Percentiles rank a stretch among this genome's conserved stretches.
phyloP scores from a whole-genome alignment of 1,140 invertebrate species.

The Hyposmocoma kahamanoa region DNA sequence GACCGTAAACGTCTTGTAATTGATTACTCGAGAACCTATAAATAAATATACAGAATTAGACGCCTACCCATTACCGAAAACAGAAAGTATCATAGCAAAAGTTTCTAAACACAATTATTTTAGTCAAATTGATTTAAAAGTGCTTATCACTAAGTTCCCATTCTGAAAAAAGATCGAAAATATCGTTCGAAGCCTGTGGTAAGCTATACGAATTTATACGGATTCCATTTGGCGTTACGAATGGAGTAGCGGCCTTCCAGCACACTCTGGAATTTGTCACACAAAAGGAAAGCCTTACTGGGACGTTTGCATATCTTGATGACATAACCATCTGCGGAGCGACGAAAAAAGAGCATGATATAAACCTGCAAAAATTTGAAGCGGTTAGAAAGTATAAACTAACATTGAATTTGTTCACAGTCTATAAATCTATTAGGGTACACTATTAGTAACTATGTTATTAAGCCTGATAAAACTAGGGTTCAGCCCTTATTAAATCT shows the following conservation, averaged over 20 bases:
- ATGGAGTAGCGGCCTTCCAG: conserved; percentile 22
- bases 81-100: neutral
- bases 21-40: conserved; percentile 5
- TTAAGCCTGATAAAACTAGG: conserved; percentile 14
- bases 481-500: conserved; percentile 13
- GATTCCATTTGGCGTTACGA: conserved; percentile 20
- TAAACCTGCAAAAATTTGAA: conserved; percentile 17
- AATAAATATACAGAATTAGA: neutral
- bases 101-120: conserved; percentile 2
- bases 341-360: conserved; percentile 14
- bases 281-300: conserved; percentile 3
- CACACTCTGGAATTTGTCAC: conserved; percentile 7
- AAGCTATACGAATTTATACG: conserved; percentile 17
- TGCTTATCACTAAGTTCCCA: neutral
- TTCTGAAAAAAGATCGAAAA: neutral
- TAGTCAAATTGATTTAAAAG: neutral
- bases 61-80: conserved; percentile 3
- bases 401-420: conserved; percentile 4
- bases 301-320: conserved; percentile 14
- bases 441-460: conserved; percentile 2
- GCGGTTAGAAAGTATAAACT: conserved; percentile 9
- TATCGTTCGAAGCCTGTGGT: too few species aligned
- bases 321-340: conserved; percentile 21
- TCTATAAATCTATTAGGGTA: conserved; percentile 7
- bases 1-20: conserved; percentile 3